phyloP scores from a whole-genome alignment of 2,888 invertebrate species.

The Cheilosia variabilis region DNA sequence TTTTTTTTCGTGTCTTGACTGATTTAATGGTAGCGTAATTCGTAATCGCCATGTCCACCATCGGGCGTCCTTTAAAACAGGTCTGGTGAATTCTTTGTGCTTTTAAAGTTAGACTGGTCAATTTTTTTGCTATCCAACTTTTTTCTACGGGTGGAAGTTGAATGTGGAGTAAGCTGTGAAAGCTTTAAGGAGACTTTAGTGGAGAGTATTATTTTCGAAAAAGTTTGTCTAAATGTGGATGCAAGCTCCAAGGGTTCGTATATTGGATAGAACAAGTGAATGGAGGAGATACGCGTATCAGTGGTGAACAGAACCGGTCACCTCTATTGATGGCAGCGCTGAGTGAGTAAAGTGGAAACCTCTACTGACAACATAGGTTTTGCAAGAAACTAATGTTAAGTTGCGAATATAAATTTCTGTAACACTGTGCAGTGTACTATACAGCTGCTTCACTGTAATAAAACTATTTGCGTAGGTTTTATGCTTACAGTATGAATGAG shows the following conservation, averaged over 20 bases:
- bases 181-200: background rate
- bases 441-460: too few relatives aligned
- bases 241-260: background rate
- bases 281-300: background rate
- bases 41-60: background rate
- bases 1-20: conserved; percentile 28
- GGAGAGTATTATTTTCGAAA: conserved; percentile 18
- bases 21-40: background rate
- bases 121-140: too few relatives aligned
- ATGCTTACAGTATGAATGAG: too few relatives aligned
- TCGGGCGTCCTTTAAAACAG: too few relatives aligned
- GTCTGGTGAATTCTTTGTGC: too few relatives aligned
- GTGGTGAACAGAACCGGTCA: background rate
- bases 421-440: too few relatives aligned
- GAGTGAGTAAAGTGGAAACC: background rate
- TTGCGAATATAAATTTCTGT: too few relatives aligned
- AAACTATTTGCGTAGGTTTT: too few relatives aligned
- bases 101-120: too few relatives aligned
- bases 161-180: background rate
- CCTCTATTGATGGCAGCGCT: background rate
- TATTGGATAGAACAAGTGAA: background rate
- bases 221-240: background rate
- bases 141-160: too few relatives aligned
- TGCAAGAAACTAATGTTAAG: too few relatives aligned
- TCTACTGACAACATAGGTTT: too few relatives aligned